Evolutionary conservation across 2,113 vertebrate genomes (phyloP), one percentile per base, ranked within the genome.

Genomic region (Salvator merianae): DNA sequence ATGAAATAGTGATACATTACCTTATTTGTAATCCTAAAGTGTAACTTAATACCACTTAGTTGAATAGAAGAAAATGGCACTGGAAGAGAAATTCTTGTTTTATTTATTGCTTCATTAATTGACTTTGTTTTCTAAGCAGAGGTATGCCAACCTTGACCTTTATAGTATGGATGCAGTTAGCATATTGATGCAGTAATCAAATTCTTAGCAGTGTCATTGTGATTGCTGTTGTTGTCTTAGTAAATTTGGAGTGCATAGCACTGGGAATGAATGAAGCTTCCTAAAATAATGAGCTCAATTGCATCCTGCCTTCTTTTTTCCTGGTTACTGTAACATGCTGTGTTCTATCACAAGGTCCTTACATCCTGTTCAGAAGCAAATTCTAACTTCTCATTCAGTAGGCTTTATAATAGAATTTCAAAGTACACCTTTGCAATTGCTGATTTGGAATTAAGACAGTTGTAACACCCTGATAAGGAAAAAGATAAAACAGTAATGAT

Each of bases 81-180:
- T 18, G 13, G 32, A 81, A 71, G 18, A 79, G 59, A 63, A 65
- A 77, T 70, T 82, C 14, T 0, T 43, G 38, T 71, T 73, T 63
- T 40, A 6, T 83, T 32, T n/a, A 88, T 78, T 63, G 73, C 28
- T 4, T 69, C 76, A 75, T 59, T 70, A 85, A 77, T 40, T 71
- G 16, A 65, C 4, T 82, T 1, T 77, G 13, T 82, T 43, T 69
- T 1, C 2, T 26, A 30, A 40, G 50, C 59, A 47, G 32, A 59
- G 7, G 83, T 36, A 76, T n/a, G 74, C n/a, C 66, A 0, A 59
- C 1, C 50, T 71, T 83, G 4, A 38, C 1, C 50, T 59, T 59
- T 26, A 34, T 68, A 66, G 30, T 32, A 68, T 13, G 55, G 79
- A 34, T 20, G 30, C 8, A 68, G 43, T 28, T 12, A 20, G 34